Conservation (phyloP, 2,888 invertebrate genomes). For the Pristionchus maxplancki region DNA sequence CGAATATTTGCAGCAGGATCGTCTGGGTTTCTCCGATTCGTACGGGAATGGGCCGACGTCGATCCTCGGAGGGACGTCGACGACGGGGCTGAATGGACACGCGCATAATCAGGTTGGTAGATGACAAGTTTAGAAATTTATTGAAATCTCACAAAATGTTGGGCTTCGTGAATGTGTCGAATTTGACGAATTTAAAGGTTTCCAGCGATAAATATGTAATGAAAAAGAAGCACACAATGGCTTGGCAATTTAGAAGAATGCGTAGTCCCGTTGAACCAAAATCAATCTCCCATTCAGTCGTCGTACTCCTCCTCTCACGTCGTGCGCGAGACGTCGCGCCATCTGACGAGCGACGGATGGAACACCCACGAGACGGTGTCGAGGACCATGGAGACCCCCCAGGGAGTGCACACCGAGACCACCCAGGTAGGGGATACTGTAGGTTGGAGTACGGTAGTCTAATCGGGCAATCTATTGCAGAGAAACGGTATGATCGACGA, state of each 20-base stretch:
- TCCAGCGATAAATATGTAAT: no score
- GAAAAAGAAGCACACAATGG: no score
- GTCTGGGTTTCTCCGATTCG: slow-evolving; percentile 43
- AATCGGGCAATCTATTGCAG: slow-evolving; percentile 56
- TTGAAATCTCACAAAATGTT: no score
- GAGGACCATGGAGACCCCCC: slow-evolving; percentile 69
- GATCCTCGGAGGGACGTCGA: not conserved
- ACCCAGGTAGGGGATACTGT: slow-evolving; percentile 52
- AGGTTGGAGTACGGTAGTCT: not conserved
- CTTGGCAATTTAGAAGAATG: no score
- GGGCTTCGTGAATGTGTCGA: no score
- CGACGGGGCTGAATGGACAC: slow-evolving; percentile 28
- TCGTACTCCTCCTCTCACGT: slow-evolving; percentile 29
- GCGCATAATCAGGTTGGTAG: not conserved
- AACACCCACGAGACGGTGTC: slow-evolving; percentile 70
- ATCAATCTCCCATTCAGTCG: no score
- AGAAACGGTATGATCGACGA: slow-evolving; percentile 69
- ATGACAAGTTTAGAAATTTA: not conserved
- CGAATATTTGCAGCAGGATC: no score
- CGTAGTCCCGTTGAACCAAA: no score
- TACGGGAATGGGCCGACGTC: not conserved
- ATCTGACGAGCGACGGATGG: slow-evolving; percentile 70
- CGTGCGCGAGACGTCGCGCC: slow-evolving; percentile 33
- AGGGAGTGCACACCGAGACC: slow-evolving; percentile 66
- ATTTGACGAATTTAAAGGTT: no score